Conservation (phyloP, 2,888 invertebrate species). For the Pollenia labialis region DNA sequence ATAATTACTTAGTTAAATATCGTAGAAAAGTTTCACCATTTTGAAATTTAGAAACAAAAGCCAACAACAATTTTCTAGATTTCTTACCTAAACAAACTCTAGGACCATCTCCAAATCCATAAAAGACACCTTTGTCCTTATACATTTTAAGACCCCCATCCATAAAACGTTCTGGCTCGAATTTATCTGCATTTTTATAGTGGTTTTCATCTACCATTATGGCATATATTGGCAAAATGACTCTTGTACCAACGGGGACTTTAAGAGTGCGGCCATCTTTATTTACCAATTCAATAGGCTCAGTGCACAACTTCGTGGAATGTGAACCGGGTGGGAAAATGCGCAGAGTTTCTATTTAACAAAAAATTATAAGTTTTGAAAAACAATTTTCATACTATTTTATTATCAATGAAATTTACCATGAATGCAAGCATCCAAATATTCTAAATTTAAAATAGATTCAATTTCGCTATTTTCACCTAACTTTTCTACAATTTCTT, state of each 20-base stretch:
- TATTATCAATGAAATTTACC: conserved; percentile 74
- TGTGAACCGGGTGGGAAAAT: conserved; percentile 78
- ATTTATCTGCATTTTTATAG: conserved; percentile 77
- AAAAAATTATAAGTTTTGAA: not conserved
- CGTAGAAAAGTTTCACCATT: not conserved
- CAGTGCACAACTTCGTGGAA: conserved; percentile 78
- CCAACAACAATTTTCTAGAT: not conserved
- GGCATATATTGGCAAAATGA: conserved; percentile 78
- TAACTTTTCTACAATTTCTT: conserved; percentile 76
- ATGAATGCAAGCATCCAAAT: conserved; percentile 81
- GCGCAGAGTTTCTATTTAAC: conserved; percentile 78
- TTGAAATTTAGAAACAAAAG: too few species aligned
- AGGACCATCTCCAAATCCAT: conserved; percentile 73
- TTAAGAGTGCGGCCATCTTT: conserved; percentile 77
- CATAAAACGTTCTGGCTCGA: conserved; percentile 78
- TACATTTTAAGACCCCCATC: conserved; percentile 75
- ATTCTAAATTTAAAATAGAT: conserved; percentile 78
- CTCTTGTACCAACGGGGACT: conserved; percentile 76
- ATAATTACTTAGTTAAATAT: not conserved
- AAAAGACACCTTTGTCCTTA: conserved; percentile 65
- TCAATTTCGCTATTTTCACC: conserved; percentile 78
- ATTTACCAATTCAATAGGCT: conserved; percentile 76
- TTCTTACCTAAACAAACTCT: conserved; percentile 70
- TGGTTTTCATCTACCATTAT: conserved; percentile 79
- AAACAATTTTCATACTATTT: not conserved